Percentiles rank a stretch among this genome's conserved stretches.
These are phyloP conservation scores for Poecile montanus DNA, from an alignment of 2,797 vertebrate species.

Conservation along the genomic window DNA sequence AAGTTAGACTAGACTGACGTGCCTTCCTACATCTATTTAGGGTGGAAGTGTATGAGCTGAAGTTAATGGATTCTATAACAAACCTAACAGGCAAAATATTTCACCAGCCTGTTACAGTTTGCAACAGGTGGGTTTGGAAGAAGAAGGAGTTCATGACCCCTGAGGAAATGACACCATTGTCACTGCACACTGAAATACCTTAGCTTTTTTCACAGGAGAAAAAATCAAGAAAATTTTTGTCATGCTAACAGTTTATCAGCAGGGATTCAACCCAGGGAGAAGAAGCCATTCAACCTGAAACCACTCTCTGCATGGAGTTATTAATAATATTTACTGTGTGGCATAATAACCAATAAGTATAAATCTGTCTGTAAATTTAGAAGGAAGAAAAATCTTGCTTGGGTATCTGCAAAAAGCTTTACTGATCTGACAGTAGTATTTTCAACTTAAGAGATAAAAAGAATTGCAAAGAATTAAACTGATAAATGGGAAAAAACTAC, in stretches of 20 bases:
- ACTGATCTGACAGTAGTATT: not conserved
- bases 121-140: not conserved
- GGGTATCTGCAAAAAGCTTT: not conserved
- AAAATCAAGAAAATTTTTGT: not conserved
- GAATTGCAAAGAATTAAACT: not conserved
- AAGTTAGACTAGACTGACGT: not conserved
- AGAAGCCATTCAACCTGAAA: not conserved
- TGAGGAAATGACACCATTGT: not conserved
- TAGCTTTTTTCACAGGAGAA: not conserved
- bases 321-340: not conserved
- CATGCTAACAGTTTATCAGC: accelerated
- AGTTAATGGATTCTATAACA: not conserved
- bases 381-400: not conserved
- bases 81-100: not conserved
- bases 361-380: not conserved
- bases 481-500: not conserved
- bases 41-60: not conserved
- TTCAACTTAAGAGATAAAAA: not conserved
- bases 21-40: not conserved
- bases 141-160: not conserved
- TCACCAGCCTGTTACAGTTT: not conserved
- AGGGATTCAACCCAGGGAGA: not conserved
- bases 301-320: not conserved
- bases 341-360: not conserved
- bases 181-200: not conserved